Percentiles rank a stretch among this genome's conserved stretches.
Evolutionary conservation across 2,888 invertebrate genomes (phyloP).

Genomic region (Pseudococcus jackbeardsleyi): DNA sequence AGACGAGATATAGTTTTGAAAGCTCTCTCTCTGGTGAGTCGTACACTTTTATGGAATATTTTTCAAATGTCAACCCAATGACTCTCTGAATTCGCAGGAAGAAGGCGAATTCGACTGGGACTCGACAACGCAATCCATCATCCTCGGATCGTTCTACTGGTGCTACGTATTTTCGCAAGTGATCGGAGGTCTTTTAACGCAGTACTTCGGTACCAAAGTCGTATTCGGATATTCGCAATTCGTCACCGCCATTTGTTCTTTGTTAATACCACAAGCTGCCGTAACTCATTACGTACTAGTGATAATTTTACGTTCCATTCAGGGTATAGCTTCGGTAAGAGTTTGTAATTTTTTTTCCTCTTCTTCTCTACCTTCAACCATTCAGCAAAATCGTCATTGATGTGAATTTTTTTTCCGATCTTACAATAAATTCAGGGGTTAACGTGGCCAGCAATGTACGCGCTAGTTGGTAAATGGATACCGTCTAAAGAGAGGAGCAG

Average conservation of each 20-base stretch:
- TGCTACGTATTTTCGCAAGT: conserved; percentile 80
- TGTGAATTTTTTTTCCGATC: no score
- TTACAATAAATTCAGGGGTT: conserved; percentile 72
- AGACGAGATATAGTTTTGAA: no score
- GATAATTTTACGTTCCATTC: conserved; percentile 76
- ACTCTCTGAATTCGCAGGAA: conserved; percentile 69
- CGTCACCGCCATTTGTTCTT: conserved; percentile 78
- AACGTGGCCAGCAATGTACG: conserved; percentile 84
- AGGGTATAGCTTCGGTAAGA: conserved; percentile 78
- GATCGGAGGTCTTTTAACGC: conserved; percentile 79
- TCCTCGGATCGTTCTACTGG: conserved; percentile 81
- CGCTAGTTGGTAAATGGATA: conserved; percentile 81
- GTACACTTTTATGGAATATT: no score
- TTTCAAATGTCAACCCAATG: no score
- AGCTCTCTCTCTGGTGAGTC: no score
- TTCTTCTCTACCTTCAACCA: no score
- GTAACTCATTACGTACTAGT: conserved; percentile 76
- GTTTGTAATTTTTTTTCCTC: conserved; percentile 68
- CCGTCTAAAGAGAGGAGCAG: conserved; percentile 79
- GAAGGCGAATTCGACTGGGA: conserved; percentile 78
- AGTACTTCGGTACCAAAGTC: conserved; percentile 79
- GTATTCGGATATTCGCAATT: conserved; percentile 81
- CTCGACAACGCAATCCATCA: conserved; percentile 76
- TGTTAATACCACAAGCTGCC: conserved; percentile 77
- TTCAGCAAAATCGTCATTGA: no score